These are phyloP conservation scores for Cinclus cinclus DNA, from an alignment of 2,113 vertebrate species.

Conservation along the genomic window DNA sequence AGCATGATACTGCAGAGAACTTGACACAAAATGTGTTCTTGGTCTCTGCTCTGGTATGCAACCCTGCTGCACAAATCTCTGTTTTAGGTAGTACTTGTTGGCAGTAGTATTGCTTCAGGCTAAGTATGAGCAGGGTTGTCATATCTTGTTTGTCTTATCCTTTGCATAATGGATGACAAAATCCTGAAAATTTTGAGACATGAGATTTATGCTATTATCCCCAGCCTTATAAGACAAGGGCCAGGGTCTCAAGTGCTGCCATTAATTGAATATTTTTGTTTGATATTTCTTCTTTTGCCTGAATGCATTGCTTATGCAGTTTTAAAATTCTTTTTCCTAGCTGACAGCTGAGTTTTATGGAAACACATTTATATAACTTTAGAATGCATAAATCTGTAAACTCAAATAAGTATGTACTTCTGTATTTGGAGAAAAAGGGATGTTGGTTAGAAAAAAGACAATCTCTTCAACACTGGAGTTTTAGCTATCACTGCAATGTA, in stretches of 20 bases:
- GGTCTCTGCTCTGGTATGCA: neutral
- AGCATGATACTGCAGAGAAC: neutral
- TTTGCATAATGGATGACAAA: neutral
- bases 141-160: neutral
- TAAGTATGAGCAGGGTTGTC: neutral
- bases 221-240: neutral
- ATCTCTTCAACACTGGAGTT: neutral
- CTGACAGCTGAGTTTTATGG: neutral
- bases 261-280: neutral
- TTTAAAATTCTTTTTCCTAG: neutral
- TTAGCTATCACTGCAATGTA: neutral
- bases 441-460: neutral
- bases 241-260: neutral
- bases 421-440: neutral
- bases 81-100: neutral
- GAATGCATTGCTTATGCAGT: neutral
- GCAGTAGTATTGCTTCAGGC: neutral
- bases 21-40: neutral
- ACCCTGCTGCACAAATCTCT: neutral
- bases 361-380: neutral
- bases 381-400: neutral
- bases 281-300: neutral
- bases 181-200: neutral
- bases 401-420: neutral
- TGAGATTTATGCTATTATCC: neutral